Conservation (phyloP, 1,140 invertebrate genomes). For the Anastatus disparis region DNA sequence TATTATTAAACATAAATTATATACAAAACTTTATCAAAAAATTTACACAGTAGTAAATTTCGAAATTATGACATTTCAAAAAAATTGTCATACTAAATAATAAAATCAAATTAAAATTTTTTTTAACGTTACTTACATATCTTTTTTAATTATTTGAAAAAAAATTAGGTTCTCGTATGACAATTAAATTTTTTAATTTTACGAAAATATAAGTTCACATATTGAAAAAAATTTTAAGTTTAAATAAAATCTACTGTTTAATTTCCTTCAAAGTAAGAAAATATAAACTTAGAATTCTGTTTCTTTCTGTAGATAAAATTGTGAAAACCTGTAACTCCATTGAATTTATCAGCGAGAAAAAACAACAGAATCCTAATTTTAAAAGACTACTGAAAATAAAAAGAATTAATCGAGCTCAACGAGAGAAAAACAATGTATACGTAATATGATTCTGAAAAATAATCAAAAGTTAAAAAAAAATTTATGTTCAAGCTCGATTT, state of each 20-base stretch:
- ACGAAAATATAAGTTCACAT: background rate
- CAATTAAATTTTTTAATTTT: background rate
- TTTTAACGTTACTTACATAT: too few relatives aligned
- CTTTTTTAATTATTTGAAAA: background rate
- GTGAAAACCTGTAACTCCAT: background rate
- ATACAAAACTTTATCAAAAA: background rate
- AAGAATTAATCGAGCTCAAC: background rate
- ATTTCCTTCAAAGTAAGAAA: background rate
- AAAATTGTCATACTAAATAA: background rate
- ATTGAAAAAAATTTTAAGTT: background rate
- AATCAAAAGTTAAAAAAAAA: background rate
- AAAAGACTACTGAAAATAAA: background rate
- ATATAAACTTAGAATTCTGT: background rate
- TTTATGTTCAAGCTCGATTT: constrained; percentile 20
- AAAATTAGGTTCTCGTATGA: background rate
- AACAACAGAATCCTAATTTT: background rate
- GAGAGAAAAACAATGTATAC: background rate
- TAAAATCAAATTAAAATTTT: background rate
- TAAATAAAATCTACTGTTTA: background rate
- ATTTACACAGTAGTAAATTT: background rate
- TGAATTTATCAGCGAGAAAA: background rate
- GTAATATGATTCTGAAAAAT: background rate
- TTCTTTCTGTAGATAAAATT: background rate
- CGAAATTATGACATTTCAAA: background rate
- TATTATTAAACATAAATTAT: background rate